Conservation (phyloP, 2,888 invertebrate species). For the Octodonta nipae region DNA sequence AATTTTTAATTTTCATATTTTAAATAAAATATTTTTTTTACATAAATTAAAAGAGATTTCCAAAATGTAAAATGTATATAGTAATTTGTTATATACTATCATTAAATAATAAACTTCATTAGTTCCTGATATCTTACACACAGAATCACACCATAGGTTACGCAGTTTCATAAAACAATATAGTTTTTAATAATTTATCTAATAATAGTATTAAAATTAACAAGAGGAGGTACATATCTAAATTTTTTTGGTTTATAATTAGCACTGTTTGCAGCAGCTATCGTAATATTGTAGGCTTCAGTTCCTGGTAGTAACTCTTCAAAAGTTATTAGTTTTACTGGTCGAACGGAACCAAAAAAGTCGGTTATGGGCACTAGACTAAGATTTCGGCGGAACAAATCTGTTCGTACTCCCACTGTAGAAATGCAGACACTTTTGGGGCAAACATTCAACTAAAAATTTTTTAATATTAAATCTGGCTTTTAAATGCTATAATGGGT, state of each 20-base stretch:
- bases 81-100: too few relatives aligned
- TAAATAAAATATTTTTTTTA: too few relatives aligned
- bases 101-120: too few relatives aligned
- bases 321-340: slow-evolving; percentile 51
- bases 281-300: not conserved
- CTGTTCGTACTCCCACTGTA: slow-evolving; percentile 83
- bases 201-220: slow-evolving; percentile 22
- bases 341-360: slow-evolving; percentile 94
- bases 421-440: slow-evolving; percentile 89
- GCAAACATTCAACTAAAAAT: slow-evolving; percentile 85
- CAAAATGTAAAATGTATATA: too few relatives aligned
- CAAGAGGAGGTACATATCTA: slow-evolving; percentile 26
- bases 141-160: too few relatives aligned
- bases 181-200: too few relatives aligned
- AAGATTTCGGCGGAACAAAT: slow-evolving; percentile 77
- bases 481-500: too few relatives aligned
- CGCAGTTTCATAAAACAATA: too few relatives aligned
- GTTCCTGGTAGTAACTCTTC: slow-evolving; percentile 8
- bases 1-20: too few relatives aligned
- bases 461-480: too few relatives aligned
- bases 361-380: slow-evolving; percentile 86
- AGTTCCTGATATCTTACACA: too few relatives aligned
- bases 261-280: slow-evolving; percentile 4
- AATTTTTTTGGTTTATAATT: slow-evolving; percentile 20
- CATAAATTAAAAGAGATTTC: too few relatives aligned